A percentile compares a stretch with the other conserved stretches of the same genome.
These are phyloP conservation scores for Antigone vipio DNA, from an alignment of 2,113 vertebrate species.

Conservation along the genomic window DNA sequence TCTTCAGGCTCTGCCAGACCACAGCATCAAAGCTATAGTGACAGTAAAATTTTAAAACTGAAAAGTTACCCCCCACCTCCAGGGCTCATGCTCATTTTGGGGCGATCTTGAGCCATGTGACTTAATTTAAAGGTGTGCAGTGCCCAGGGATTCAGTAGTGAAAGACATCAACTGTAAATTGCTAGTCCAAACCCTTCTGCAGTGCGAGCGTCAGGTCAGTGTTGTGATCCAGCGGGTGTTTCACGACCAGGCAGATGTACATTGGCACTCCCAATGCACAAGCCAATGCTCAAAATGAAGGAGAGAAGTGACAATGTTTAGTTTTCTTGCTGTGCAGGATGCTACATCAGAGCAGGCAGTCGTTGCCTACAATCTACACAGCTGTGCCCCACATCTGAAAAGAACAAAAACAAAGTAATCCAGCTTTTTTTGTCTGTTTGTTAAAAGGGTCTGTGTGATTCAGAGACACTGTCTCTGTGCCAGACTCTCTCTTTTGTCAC, in stretches of 20 bases:
- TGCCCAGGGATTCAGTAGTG: background rate
- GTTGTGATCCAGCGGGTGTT: background rate
- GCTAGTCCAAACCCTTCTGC: background rate
- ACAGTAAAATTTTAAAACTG: background rate
- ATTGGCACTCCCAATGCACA: background rate
- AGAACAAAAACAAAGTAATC: background rate
- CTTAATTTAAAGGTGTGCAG: background rate
- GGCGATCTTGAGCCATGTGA: background rate
- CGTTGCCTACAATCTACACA: background rate
- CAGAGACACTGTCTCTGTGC: background rate
- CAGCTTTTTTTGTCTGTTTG: background rate
- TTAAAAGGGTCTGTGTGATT: slow-evolving; percentile 17
- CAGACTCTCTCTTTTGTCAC: background rate
- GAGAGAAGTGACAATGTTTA: background rate
- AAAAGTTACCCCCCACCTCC: background rate
- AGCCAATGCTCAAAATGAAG: background rate
- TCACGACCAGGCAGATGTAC: background rate
- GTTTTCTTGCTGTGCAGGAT: background rate
- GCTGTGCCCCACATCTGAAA: background rate
- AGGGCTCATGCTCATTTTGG: background rate
- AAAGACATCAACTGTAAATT: background rate
- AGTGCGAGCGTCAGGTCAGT: background rate
- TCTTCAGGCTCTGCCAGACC: background rate
- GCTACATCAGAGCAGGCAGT: background rate
- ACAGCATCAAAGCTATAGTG: background rate